phyloP scores from a whole-genome alignment of 1,140 invertebrate genomes.

The Helicoverpa zea region DNA sequence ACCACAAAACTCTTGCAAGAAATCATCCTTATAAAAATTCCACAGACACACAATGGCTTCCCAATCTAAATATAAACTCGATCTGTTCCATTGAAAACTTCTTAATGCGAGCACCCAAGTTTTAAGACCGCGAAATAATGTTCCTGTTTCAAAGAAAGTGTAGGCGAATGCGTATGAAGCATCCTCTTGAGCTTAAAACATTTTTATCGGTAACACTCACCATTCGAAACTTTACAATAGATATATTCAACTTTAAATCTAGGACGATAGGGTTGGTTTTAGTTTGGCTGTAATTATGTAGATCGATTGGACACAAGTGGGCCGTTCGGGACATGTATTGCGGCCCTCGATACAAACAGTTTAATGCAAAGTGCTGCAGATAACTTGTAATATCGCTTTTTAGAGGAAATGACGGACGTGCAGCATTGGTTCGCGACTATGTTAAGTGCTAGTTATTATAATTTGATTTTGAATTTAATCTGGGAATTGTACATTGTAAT shows the following conservation, averaged over 20 bases:
- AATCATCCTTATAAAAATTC: no score
- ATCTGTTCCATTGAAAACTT: slow-evolving; percentile 7
- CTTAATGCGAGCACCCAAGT: slow-evolving; percentile 35
- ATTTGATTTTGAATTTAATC: neutral
- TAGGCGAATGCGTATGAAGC: slow-evolving; percentile 56
- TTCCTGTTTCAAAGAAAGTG: slow-evolving; percentile 55
- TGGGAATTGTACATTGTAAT: neutral
- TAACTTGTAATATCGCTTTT: slow-evolving; percentile 24
- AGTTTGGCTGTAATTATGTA: slow-evolving; percentile 27
- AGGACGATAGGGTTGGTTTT: slow-evolving; percentile 32
- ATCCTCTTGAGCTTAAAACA: slow-evolving; percentile 58
- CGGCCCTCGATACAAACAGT: slow-evolving; percentile 42
- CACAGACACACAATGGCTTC: neutral
- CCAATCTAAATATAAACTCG: slow-evolving; percentile 3
- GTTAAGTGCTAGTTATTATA: neutral
- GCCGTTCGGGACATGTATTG: slow-evolving; percentile 52
- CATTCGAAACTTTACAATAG: neutral
- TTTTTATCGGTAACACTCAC: slow-evolving; percentile 56
- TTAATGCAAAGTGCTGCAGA: slow-evolving; percentile 34
- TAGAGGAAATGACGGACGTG: slow-evolving; percentile 9
- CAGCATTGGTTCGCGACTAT: neutral
- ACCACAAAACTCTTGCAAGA: no score
- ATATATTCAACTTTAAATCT: slow-evolving; percentile 5
- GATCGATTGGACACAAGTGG: slow-evolving; percentile 53
- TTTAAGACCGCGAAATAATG: slow-evolving; percentile 51